Base-by-base conservation (phyloP, 2,888 invertebrate species). In the Lissonota sp. region DNA sequence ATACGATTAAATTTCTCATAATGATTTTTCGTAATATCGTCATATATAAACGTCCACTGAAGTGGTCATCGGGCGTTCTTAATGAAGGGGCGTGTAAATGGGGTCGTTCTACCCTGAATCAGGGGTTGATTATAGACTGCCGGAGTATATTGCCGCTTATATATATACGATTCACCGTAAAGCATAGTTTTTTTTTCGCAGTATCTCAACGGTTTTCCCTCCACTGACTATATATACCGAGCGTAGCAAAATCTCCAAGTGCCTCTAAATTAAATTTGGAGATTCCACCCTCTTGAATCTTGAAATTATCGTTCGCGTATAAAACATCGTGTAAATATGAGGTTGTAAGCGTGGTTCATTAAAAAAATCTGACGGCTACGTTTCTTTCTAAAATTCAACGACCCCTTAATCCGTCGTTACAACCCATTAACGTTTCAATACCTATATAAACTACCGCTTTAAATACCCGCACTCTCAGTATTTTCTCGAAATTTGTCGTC, bases 21-120 rank as follows among this genome's bases (percentile, higher is more conserved):
- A 82, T 79, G 64, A 78, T 70, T 70, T 78, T 82, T 82, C 72
- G 74, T 62, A 66, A 46, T 40, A 66, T 64, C 63, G 57, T 57
- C 79, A 26, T 26, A 26, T 26, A 26, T 76, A 80, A 55, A 64
- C 14, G 73, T 37, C n/a, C 69, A 66, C 63, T 72, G 42, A 77
- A 82, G 74, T 40, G 73, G 70, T 71, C 51, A 67, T 77, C 60
- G 57, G 62, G 64, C 26, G 42, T 75, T 82, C 69, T 64, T 67
- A 77, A 76, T 79, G 78, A 72, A 73, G 62, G 62, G 67, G 14
- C 67, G 67, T 58, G 14, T 67, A 72, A 79, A 37, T 26, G 73
- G 26, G 53, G 62, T 40, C 40, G 64, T 57, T 70, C 8, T 37
- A 44, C 14, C 46, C 39, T 8, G 40, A 16, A 62, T 44, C 60